Evolutionary conservation across 2,888 invertebrate species (phyloP).

Genomic region (Caradrina clavipalpis): DNA sequence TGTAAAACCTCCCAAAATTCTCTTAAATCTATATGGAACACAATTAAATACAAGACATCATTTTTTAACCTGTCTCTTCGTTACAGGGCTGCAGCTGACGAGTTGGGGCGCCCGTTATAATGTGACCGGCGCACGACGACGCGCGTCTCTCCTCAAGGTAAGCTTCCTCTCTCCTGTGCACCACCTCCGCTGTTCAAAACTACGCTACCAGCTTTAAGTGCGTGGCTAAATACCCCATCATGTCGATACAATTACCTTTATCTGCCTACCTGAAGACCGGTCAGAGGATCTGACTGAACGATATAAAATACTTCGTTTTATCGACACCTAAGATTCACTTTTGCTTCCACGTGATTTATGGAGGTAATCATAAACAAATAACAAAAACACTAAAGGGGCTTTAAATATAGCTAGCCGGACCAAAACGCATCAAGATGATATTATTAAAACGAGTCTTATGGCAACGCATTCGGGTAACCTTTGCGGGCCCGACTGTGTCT

Average conservation of each 20-base stretch:
- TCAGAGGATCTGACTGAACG: constrained; percentile 6
- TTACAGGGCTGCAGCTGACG: constrained; percentile 80
- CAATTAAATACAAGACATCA: constrained; percentile 2
- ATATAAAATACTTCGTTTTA: background rate
- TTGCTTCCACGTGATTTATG: constrained; percentile 28
- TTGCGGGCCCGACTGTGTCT: constrained; percentile 72
- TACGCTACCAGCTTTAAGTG: constrained; percentile 15
- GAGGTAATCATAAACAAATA: constrained; percentile 25
- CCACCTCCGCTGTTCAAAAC: constrained; percentile 18
- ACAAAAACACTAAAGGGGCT: constrained; percentile 31
- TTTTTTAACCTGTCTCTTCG: constrained; percentile 58
- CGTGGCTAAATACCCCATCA: constrained; percentile 45
- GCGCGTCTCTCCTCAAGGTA: constrained; percentile 88
- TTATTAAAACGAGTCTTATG: constrained; percentile 72
- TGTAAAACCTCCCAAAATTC: background rate
- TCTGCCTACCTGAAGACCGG: constrained; percentile 36
- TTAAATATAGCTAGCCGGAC: constrained; percentile 32
- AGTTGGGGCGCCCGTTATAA: constrained; percentile 84
- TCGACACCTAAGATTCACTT: constrained; percentile 5
- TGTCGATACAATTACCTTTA: constrained; percentile 24
- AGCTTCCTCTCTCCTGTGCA: constrained; percentile 70
- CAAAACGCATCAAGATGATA: constrained; percentile 42
- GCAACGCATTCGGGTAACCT: constrained; percentile 80
- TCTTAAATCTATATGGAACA: background rate
- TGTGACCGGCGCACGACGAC: constrained; percentile 87